Conservation (phyloP, 2,113 vertebrate species). For the Phaethon lepturus region DNA sequence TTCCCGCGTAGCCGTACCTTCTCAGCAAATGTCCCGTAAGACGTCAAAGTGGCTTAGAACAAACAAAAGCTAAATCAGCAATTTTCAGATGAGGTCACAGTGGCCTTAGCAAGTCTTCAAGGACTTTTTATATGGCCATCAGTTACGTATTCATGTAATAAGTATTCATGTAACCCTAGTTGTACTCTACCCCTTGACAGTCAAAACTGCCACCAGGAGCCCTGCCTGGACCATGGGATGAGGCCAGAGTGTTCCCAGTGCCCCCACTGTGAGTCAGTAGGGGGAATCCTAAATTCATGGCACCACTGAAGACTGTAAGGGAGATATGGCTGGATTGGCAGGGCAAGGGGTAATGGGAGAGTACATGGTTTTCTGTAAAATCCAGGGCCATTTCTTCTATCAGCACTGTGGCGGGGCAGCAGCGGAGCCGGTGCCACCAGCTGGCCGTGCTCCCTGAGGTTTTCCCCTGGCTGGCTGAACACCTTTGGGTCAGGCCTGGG, state of each 20-base stretch:
- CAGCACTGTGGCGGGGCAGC: not conserved
- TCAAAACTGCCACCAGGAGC: not conserved
- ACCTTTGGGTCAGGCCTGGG: not conserved
- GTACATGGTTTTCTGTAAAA: not conserved
- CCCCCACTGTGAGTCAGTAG: not conserved
- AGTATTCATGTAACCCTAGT: not conserved
- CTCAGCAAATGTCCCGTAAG: fast-evolving
- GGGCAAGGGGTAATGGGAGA: not conserved
- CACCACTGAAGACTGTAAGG: not conserved
- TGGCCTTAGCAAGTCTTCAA: not conserved
- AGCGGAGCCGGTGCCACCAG: not conserved
- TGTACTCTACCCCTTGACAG: not conserved
- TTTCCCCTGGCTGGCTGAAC: not conserved
- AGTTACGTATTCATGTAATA: not conserved
- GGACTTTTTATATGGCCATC: not conserved
- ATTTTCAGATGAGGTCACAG: not conserved
- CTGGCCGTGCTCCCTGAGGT: not conserved
- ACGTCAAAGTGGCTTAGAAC: not conserved
- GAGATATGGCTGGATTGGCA: not conserved
- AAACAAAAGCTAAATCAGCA: not conserved
- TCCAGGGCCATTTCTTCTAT: not conserved
- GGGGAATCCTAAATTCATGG: not conserved
- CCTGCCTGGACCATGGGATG: not conserved
- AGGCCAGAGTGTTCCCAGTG: not conserved
- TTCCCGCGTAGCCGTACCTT: not conserved